Evolutionary conservation across 2,888 invertebrate species (phyloP).

Genomic region (Cynaeus angustus): DNA sequence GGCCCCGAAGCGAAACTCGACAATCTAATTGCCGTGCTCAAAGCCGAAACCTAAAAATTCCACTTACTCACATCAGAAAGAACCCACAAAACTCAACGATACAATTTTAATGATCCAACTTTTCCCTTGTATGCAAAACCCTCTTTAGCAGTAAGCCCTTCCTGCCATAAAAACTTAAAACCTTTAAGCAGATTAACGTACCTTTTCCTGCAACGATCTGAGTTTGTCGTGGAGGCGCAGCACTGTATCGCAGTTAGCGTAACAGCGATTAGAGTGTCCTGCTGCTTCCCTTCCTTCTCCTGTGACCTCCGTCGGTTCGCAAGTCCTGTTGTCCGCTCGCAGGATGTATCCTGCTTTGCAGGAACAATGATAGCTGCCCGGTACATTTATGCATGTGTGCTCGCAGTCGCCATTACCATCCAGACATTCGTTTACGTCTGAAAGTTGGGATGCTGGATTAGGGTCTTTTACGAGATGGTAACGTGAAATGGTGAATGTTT

Average conservation of each 20-base stretch:
- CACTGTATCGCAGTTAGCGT: slow-evolving; percentile 78
- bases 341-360: slow-evolving; percentile 75
- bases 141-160: slow-evolving; percentile 1
- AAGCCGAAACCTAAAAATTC: slow-evolving; percentile 70
- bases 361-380: slow-evolving; percentile 76
- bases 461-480: slow-evolving; percentile 13
- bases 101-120: slow-evolving; percentile 29
- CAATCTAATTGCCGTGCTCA: slow-evolving; percentile 73
- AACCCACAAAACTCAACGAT: slow-evolving; percentile 1
- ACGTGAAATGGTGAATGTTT: neutral
- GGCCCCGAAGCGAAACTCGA: slow-evolving; percentile 74
- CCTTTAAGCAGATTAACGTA: slow-evolving; percentile 53
- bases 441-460: slow-evolving; percentile 33
- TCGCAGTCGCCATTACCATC: slow-evolving; percentile 78
- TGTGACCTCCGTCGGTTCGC: slow-evolving; percentile 67
- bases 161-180: slow-evolving; percentile 29
- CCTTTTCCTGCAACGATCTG: slow-evolving; percentile 73
- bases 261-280: slow-evolving; percentile 75
- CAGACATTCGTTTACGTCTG: slow-evolving; percentile 76
- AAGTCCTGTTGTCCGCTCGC: slow-evolving; percentile 76
- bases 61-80: slow-evolving; percentile 1
- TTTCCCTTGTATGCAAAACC: slow-evolving; percentile 12
- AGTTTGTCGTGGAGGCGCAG: slow-evolving; percentile 75
- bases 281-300: slow-evolving; percentile 55
- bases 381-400: slow-evolving; percentile 78